phyloP scores from a whole-genome alignment of 2,113 vertebrate species.

The Oryctolagus cuniculus region DNA sequence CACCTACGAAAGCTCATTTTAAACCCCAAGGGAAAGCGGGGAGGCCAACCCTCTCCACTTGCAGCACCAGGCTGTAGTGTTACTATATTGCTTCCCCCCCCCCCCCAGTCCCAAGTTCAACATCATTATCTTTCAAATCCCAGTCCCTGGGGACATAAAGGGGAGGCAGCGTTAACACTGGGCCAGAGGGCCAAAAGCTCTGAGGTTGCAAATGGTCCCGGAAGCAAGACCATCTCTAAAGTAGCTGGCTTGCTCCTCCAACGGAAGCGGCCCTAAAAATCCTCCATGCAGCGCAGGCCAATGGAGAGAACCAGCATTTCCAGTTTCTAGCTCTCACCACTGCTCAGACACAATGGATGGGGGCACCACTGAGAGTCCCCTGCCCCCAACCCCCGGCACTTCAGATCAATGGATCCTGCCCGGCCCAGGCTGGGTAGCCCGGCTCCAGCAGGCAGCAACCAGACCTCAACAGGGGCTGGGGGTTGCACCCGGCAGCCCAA shows the following conservation, averaged over 20 bases:
- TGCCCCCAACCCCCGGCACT: background rate
- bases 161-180: background rate
- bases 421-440: background rate
- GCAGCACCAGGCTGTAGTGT: background rate
- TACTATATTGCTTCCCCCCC: background rate
- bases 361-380: background rate
- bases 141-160: too few relatives aligned
- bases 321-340: background rate
- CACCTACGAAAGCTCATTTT: background rate
- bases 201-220: background rate
- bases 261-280: background rate
- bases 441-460: background rate
- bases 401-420: background rate
- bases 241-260: background rate
- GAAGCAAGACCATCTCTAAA: background rate
- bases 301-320: background rate
- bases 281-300: accelerated
- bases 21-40: background rate
- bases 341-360: background rate
- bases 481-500: background rate
- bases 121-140: background rate
- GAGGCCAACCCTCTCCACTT: accelerated
- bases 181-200: background rate
- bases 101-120: background rate
- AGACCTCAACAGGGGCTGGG: background rate